Evolutionary conservation across 2,888 invertebrate genomes (phyloP), one percentile per base, ranked within the genome.

Genomic region (Syrphus vitripennis): DNA sequence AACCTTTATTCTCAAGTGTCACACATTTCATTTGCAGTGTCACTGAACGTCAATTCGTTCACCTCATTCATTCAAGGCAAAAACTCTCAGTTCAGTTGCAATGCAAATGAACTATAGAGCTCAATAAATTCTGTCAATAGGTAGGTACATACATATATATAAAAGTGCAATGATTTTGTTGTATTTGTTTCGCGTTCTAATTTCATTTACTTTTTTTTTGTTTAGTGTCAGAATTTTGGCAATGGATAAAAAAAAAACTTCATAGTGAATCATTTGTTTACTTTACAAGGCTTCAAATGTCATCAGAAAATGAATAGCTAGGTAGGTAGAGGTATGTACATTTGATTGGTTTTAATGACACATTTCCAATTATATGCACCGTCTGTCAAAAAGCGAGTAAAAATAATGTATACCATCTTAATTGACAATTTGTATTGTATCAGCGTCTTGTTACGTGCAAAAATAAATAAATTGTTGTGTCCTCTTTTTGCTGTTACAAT

Each of bases 11-110:
- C 31, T 50, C 31, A 37, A 67, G 9, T 24, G 48, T 34, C 24
- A 50, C 21, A 67, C 31, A 48, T 16, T 12, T 12, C 48, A 16
- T 21, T 31, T 19, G 16, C 10, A 67, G 21, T 50, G 67, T 67
- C 67, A 67, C 67, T 67, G 67, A 67, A 67, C 67, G 67, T 50
- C 50, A 67, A 67, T 67, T 50, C 67, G 67, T 67, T 67, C 67
- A 67, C 31, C 67, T 50, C 67, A 65, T 45, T 65, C 7, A 45
- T n/a, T 31, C 67, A 67, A 67, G 67, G 67, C 67, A 34, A 50
- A 50, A 24, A 19, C 24, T n/a, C 14, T 26, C 26, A 34, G 40
- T 24, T 59, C 65, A 45, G 19, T 63, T 50, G 34, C 67, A 50
- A 67, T 14, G 50, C 21, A 31, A 67, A 67, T n/a, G 34, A 67